phyloP scores from a whole-genome alignment of 2,888 invertebrate genomes.

The Petrolisthes cinctipes region DNA sequence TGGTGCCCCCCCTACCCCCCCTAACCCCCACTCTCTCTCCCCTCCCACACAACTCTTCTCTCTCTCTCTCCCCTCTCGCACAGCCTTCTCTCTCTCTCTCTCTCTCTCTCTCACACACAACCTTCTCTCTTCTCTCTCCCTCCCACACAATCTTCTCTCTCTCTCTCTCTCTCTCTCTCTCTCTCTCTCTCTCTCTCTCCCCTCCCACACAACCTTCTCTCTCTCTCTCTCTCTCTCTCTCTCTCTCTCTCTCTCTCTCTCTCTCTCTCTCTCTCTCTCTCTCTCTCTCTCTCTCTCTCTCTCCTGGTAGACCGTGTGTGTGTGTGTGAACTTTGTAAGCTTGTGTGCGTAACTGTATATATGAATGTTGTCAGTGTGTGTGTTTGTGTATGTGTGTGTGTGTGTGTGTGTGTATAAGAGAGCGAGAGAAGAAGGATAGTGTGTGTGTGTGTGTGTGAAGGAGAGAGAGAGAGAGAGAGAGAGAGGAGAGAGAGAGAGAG shows the following conservation, averaged over 20 bases:
- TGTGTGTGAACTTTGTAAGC: no score
- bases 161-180: not conserved
- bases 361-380: no score
- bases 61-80: not conserved
- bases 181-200: slow-evolving; percentile 4
- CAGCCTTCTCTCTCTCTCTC: not conserved
- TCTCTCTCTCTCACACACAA: not conserved
- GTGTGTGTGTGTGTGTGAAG: not conserved
- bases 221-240: not conserved
- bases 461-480: not conserved
- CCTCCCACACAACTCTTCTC: not conserved
- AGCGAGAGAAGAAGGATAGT: no score
- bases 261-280: slow-evolving; percentile 8
- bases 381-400: no score
- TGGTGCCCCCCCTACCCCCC: no score
- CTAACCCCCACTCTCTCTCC: no score
- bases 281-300: not conserved
- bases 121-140: not conserved
- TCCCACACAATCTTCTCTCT: not conserved
- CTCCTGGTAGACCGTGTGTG: not conserved
- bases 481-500: slow-evolving; percentile 8
- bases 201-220: no score
- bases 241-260: slow-evolving; percentile 3
- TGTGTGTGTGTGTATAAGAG: no score
- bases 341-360: no score